Evolutionary conservation across 92 coral and sea anemone genomes (phyloP), one percentile per base, ranked within the genome.

Genomic region (Phenganax marumi): DNA sequence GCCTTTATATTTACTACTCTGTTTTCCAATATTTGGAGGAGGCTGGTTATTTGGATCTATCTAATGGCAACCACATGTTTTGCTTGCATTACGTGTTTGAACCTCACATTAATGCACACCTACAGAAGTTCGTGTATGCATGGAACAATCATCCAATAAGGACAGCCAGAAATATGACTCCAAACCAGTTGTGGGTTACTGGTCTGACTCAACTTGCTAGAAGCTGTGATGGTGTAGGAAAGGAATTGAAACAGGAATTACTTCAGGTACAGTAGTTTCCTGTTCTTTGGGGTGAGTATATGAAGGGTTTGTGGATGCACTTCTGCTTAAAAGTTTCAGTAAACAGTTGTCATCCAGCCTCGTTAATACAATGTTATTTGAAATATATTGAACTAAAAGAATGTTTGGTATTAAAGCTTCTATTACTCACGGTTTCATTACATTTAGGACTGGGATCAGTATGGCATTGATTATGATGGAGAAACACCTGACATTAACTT

Each of bases 101-200:
- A 75, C 84, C 89, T 76, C 70, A 78, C 82, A 86, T 86, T 47
- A 81, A 86, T 60, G 77, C 57, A 48, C 81, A 82, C 24, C 83
- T 85, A 12, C 14, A 74, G 55, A 60, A 75, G 66, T 88, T 89
- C 71, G 48, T 69, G 17, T 10, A 62, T 9, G 68, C 88, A 74
- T 90, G 89, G 88, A 81, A 83, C 73, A 72, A 69, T 73, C 88
- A 89, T 74, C 80, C 84, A 8, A 78, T 89, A 39, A 52, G 73
- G 43, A 87, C 92, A 78, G 90, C 88, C 6, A 64, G 81, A 61
- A 79, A 66, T 47, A 79, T 53, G 74, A 89, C 88, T 73, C 90
- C 90, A 24, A 87, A 79, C 65, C 88, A 89, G 72, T 77, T 89
- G 18, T 89, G 90, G 90, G 80, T 80, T n/a, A 51, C 73, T 84